Conservation (phyloP, 2,113 vertebrate genomes). For the Lucifuga dentata region DNA sequence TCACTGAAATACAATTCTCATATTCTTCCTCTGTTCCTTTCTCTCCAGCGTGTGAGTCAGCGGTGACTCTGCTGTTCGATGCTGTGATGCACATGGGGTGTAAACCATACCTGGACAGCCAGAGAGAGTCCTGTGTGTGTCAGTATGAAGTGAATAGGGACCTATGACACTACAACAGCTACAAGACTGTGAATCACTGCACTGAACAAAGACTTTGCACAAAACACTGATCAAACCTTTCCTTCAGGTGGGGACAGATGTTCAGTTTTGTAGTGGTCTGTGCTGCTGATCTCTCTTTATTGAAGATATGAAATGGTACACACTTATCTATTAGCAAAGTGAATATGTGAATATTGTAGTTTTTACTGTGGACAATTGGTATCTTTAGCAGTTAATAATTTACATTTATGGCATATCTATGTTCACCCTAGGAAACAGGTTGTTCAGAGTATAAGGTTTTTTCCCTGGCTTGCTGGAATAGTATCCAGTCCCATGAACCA, state of each 20-base stretch:
- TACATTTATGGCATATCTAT: constrained; percentile 34
- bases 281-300: constrained; percentile 2
- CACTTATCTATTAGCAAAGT: neutral
- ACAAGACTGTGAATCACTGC: neutral
- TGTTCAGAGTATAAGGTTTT: neutral
- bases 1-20: too few relatives aligned
- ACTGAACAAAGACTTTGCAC: constrained; percentile 1
- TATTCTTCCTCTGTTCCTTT: neutral
- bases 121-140: constrained; percentile 92
- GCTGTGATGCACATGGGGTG: constrained; percentile 95
- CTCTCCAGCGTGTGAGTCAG: constrained; percentile 90
- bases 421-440: neutral
- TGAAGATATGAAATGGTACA: neutral
- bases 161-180: constrained; percentile 78
- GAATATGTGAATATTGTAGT: neutral
- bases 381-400: constrained; percentile 39
- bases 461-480: neutral
- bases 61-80: constrained; percentile 93
- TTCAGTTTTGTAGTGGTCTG: constrained; percentile 5
- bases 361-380: constrained; percentile 14
- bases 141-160: constrained; percentile 89
- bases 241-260: constrained; percentile 32
- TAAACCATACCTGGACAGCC: constrained; percentile 97
- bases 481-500: neutral
- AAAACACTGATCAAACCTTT: constrained; percentile 14